phyloP scores from a whole-genome alignment of 2,113 vertebrate genomes.

The Dascyllus trimaculatus region DNA sequence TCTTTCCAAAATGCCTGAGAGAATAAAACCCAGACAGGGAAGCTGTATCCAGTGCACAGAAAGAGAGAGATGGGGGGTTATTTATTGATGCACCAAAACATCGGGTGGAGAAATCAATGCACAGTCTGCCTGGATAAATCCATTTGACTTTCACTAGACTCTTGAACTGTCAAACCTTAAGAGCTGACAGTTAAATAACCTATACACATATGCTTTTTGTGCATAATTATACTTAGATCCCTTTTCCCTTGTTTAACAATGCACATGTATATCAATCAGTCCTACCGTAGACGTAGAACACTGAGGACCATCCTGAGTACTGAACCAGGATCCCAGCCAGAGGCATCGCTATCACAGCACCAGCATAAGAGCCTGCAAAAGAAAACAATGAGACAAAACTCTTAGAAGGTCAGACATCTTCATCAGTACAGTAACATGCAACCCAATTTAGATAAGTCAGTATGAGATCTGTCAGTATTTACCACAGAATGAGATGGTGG shows the following conservation, averaged over 20 bases:
- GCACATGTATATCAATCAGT: conserved; percentile 1
- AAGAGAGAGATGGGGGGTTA: conserved; percentile 40
- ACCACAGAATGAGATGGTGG: conserved; percentile 99
- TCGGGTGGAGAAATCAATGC: conserved; percentile 73
- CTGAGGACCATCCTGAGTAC: conserved; percentile 97
- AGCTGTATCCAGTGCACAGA: conserved; percentile 55
- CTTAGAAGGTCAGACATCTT: not conserved
- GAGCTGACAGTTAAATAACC: no score
- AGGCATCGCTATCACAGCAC: conserved; percentile 98
- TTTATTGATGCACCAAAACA: conserved; percentile 77
- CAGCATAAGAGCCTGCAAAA: conserved; percentile 93
- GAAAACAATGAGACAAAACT: not conserved
- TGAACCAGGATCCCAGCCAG: conserved; percentile 97
- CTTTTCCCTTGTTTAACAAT: not conserved
- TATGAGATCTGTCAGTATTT: conserved; percentile 59
- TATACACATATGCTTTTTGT: not conserved
- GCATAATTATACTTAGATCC: not conserved
- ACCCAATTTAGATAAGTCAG: not conserved
- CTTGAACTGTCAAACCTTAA: conserved; percentile 31
- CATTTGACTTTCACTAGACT: conserved; percentile 75
- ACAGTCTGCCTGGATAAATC: conserved; percentile 72
- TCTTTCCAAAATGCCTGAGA: conserved; percentile 62
- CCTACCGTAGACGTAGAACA: conserved; percentile 98
- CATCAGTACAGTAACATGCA: not conserved
- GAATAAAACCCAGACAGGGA: conserved; percentile 59